phyloP scores from a whole-genome alignment of 2,113 vertebrate genomes.

The Turdus rufiventris region DNA sequence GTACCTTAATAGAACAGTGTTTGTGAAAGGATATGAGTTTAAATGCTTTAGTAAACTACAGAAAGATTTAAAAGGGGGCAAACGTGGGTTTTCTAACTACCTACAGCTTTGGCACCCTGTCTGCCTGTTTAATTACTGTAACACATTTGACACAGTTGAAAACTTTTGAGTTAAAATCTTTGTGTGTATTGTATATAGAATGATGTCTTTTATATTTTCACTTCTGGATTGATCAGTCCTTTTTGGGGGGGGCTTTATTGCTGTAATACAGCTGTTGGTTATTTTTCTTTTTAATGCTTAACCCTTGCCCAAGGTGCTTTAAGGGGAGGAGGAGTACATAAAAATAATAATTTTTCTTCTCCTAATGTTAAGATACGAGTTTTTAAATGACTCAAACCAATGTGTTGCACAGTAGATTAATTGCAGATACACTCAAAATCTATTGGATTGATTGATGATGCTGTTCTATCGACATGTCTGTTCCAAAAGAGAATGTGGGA shows the following conservation, averaged over 20 bases:
- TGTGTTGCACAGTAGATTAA: background rate
- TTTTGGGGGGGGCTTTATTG: slow-evolving; percentile 20
- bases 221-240: background rate
- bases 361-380: slow-evolving; percentile 22
- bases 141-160: slow-evolving; percentile 6
- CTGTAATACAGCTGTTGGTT: slow-evolving; percentile 9
- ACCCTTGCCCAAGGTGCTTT: slow-evolving; percentile 15
- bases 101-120: background rate
- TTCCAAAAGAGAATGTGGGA: slow-evolving; percentile 3
- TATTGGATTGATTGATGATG: slow-evolving; percentile 23
- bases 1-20: background rate
- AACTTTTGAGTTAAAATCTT: slow-evolving; percentile 22
- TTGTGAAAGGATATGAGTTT: background rate
- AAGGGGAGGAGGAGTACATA: slow-evolving; percentile 8
- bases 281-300: slow-evolving; percentile 40
- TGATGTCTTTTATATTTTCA: slow-evolving; percentile 19
- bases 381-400: slow-evolving; percentile 29
- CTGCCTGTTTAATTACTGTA: slow-evolving; percentile 16
- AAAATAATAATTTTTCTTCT: slow-evolving; percentile 50
- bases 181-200: background rate
- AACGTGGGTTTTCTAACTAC: background rate
- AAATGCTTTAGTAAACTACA: background rate
- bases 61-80: background rate
- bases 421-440: slow-evolving; percentile 38
- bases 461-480: slow-evolving; percentile 10